Conservation (phyloP, 1,140 invertebrate genomes). For the Drosophila ercepeae region DNA sequence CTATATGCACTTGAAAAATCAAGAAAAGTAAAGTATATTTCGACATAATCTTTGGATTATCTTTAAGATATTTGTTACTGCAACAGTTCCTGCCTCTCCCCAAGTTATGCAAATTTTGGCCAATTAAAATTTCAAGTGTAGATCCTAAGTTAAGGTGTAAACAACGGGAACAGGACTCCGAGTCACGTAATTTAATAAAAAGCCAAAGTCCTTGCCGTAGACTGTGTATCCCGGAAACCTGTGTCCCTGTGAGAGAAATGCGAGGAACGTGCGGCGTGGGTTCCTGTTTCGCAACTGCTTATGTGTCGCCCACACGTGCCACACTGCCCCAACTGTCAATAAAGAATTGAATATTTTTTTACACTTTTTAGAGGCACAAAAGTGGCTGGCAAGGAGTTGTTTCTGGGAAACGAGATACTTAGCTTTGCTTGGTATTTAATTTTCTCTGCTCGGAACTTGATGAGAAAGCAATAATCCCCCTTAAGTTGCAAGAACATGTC, state of each 20-base stretch:
- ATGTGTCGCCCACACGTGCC: slow-evolving; percentile 29
- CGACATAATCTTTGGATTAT: too few relatives aligned
- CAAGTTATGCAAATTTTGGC: not conserved
- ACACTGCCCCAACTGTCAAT: slow-evolving; percentile 31
- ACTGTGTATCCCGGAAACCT: slow-evolving; percentile 19
- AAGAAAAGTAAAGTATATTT: too few relatives aligned
- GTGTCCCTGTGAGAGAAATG: slow-evolving; percentile 18
- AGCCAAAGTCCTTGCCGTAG: slow-evolving; percentile 69
- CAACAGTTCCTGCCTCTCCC: too few relatives aligned
- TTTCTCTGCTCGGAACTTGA: slow-evolving; percentile 4
- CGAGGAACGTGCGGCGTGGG: slow-evolving; percentile 34
- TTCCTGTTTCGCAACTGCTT: not conserved
- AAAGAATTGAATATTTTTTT: slow-evolving; percentile 19
- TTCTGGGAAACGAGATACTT: too few relatives aligned
- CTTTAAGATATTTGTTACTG: too few relatives aligned
- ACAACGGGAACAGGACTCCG: slow-evolving; percentile 7
- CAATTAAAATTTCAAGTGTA: not conserved
- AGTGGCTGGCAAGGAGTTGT: too few relatives aligned
- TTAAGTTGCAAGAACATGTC: too few relatives aligned
- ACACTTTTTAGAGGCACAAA: not conserved
- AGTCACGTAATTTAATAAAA: slow-evolving; percentile 77
- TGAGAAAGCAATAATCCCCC: too few relatives aligned
- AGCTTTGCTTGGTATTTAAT: too few relatives aligned
- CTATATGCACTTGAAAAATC: not conserved
- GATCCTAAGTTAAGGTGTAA: not conserved